Base-by-base conservation (phyloP, 1,140 invertebrate genomes). In the Nasonia vitripennis region DNA sequence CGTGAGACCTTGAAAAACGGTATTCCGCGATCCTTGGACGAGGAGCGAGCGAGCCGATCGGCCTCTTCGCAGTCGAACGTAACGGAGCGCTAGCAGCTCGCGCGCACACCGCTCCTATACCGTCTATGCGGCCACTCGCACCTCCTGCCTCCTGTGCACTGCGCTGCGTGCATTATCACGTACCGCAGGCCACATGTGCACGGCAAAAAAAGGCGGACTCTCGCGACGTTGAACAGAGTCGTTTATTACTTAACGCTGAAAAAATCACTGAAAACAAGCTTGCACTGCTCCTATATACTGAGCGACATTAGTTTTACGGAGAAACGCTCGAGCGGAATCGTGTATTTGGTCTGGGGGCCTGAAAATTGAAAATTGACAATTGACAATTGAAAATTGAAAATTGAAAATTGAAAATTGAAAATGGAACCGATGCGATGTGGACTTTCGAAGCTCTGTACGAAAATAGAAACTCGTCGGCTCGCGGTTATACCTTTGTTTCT, bases 1-100 rank as follows among this genome's bases (percentile, higher is more conserved):
- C 17, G 78, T 34, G 84, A 85, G 84, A 85, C 84, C 84, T 85
- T 85, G 84, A 85, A 81, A 81, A 85, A 85, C 84, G 84, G 84
- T 85, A 85, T 81, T 85, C 73, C 79, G 79, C 84, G 84, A 85
- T 85, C 84, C 84, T 75, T 78, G 84, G 71, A 81, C 78, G 78
- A 31, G 17, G n/a, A 55, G 48, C 73, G 31, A 83, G 81, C 81
- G n/a, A 37, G 70, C 67, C n/a, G 67, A 5, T 27, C 67, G 2
- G 84, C 31, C n/a, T 62, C 70, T 75, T 23, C 48, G 75, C 83
- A 74, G 77, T 81, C 68, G 78, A 81, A 80, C 84, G 78, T 85
- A 85, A 85, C 84, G 84, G 84, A 80, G 84, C 83, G 45, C 27
- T n/a, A 34, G 55, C 2, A 37, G 34, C 77, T 78, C 41, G 14